Base-by-base conservation (phyloP, 2,888 invertebrate species). In the Pteria penguin region DNA sequence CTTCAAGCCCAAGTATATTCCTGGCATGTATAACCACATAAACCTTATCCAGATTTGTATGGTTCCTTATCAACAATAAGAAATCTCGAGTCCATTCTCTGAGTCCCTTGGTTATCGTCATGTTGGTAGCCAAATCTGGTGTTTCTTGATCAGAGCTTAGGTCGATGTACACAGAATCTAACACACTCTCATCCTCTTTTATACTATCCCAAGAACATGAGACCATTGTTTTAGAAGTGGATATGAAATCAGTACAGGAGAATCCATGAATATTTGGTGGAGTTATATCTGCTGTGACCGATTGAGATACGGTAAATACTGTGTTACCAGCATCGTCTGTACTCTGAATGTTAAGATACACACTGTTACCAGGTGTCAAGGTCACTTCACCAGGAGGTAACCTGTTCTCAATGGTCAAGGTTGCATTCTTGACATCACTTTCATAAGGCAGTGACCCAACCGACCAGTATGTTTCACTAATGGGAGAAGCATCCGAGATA, bases 281-380 rank as follows among this genome's bases (percentile, higher is more conserved):
- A 0, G 82, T 78, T 8, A 61, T 71, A 72, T 86, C 86, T 4
- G 80, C 72, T 5, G 79, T 80, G 5, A 86, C 70, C 5, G 86
- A 71, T 24, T 77, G 60, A 5, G 84, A 82, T 2, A 74, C 71
- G 0, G 76, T 60, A 5, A 65, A 24, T 11, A 77, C 73, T 22
- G 36, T 36, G 36, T 83, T 84, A 1, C 85, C 83, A 22, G 84
- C 84, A 22, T 70, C 71, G 71, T 86, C 86, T 3, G 71, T 27
- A 3, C 78, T 58, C 45, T 68, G 65, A 2, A 83, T 66, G 45
- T 82, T 80, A 1, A 85, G 45, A 45, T 82, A 83, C 1, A 78
- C 66, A 4, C 84, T 54, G 55, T 78, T 72, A n/a, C 84, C 86
- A 11, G 80, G 75, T 4, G 29, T 33, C 4, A 83, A 78, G 0